These are phyloP conservation scores for Tetragonisca angustula DNA, from an alignment of 2,888 invertebrate genomes.

Conservation along the genomic window DNA sequence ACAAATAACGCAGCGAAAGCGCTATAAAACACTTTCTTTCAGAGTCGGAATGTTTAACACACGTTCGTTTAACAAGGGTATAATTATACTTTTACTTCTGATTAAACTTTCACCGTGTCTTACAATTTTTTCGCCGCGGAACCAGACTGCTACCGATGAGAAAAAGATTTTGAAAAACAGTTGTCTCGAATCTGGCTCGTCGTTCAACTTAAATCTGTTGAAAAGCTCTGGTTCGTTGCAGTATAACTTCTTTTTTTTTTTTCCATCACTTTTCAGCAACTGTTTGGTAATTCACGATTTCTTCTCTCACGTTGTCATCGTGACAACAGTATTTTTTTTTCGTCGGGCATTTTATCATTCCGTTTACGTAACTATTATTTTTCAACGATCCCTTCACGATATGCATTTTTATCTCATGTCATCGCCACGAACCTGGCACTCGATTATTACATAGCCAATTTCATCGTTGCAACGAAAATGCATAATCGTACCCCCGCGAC, in stretches of 20 bases:
- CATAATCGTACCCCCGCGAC: not conserved
- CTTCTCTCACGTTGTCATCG: too few relatives aligned
- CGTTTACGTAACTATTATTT: conserved; percentile 14
- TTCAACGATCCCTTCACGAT: conserved; percentile 2
- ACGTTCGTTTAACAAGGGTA: not conserved
- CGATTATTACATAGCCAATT: conserved; percentile 27
- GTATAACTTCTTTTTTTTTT: not conserved
- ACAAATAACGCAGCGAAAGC: not conserved
- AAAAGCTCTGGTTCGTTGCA: not conserved
- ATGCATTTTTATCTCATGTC: conserved; percentile 7
- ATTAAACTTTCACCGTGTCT: not conserved
- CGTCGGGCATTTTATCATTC: conserved; percentile 10
- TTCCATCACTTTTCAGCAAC: not conserved
- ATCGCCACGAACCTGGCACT: not conserved
- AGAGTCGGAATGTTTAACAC: not conserved
- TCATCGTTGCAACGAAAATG: not conserved
- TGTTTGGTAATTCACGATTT: not conserved
- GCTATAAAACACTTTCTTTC: not conserved
- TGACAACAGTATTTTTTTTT: not conserved
- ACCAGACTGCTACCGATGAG: not conserved
- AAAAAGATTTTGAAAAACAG: not conserved
- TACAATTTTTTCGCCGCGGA: not conserved
- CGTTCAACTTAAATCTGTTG: not conserved
- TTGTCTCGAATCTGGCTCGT: not conserved
- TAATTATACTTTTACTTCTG: not conserved